Evolutionary conservation across 2,113 vertebrate genomes (phyloP).

Genomic region (Anarhynchus alexandrinus): DNA sequence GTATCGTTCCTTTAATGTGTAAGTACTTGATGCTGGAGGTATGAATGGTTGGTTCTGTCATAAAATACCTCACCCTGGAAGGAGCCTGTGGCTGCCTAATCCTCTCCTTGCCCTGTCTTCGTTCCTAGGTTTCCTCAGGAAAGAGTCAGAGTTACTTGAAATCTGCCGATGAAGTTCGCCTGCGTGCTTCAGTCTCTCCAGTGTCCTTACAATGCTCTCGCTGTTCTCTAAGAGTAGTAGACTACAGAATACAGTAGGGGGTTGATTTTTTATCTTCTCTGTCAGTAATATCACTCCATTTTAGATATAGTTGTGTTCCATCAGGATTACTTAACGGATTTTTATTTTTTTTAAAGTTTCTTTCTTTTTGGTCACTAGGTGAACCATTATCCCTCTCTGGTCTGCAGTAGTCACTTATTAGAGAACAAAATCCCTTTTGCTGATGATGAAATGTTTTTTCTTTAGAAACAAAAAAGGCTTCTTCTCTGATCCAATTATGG

Average conservation of each 20-base stretch:
- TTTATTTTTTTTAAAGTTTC: background rate
- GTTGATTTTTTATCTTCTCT: background rate
- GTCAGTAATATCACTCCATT: background rate
- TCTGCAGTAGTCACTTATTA: background rate
- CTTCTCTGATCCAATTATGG: background rate
- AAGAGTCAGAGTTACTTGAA: background rate
- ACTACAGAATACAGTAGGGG: background rate
- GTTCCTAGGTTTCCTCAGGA: background rate
- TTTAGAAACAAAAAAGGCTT: background rate
- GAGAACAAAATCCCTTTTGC: background rate
- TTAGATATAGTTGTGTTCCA: background rate
- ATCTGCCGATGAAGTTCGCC: background rate
- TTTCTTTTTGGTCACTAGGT: background rate
- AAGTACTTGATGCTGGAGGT: background rate
- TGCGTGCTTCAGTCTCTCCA: background rate
- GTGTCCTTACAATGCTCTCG: background rate
- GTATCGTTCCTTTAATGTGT: background rate
- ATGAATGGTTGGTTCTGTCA: background rate
- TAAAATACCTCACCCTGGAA: background rate
- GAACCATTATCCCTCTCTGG: background rate
- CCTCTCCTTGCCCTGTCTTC: background rate
- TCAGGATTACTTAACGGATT: background rate
- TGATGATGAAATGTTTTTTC: background rate
- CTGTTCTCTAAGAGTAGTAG: background rate
- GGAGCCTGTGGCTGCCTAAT: background rate